These are phyloP conservation scores for Solea senegalensis DNA, from an alignment of 2,113 vertebrate genomes.

Conservation along the genomic window DNA sequence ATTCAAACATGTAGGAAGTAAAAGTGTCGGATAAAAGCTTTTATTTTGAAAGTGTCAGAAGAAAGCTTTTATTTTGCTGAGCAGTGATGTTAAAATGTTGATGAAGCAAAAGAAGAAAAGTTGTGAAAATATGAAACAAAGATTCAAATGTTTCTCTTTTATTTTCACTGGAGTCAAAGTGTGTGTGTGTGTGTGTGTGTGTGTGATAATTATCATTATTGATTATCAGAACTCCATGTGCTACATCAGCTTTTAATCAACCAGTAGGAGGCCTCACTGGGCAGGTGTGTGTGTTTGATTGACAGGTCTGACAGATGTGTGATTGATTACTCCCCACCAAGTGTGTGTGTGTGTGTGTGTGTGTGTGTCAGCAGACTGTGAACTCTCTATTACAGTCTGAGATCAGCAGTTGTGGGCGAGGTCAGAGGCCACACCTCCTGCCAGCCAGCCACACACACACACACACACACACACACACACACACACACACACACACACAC, in stretches of 20 bases:
- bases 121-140: constrained; percentile 1
- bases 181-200: background rate
- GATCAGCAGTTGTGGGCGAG: background rate
- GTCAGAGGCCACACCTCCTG: constrained; percentile 33
- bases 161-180: too few relatives aligned
- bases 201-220: too few relatives aligned
- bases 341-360: constrained; percentile 7
- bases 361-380: constrained; percentile 36
- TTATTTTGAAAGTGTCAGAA: background rate
- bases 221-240: too few relatives aligned
- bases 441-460: background rate
- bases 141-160: too few relatives aligned
- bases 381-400: constrained; percentile 34
- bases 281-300: constrained; percentile 12
- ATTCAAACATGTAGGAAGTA: background rate
- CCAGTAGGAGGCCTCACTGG: too few relatives aligned
- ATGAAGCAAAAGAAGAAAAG: background rate
- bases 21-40: constrained; percentile 18
- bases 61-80: constrained; percentile 24
- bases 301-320: constrained; percentile 31
- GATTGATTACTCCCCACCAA: constrained; percentile 40
- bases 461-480: background rate
- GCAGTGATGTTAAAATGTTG: background rate
- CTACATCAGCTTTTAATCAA: too few relatives aligned
- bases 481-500: background rate